Evolutionary conservation across 2,888 invertebrate genomes (phyloP), one percentile per base, ranked within the genome.

Genomic region (Aquatica leii): DNA sequence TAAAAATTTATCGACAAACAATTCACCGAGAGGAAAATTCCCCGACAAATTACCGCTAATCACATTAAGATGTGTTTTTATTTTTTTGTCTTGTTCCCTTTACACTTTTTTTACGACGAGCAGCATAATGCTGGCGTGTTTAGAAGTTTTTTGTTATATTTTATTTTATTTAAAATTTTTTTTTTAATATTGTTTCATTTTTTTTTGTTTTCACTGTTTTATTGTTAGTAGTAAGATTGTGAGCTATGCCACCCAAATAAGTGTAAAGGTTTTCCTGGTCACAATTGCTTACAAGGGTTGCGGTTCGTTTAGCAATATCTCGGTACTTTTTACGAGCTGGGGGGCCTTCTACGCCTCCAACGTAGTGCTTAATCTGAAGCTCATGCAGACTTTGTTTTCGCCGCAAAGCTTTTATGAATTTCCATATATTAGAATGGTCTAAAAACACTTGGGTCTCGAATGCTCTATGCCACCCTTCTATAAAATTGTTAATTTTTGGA

Each of bases 1-100:
- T n/a, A 24, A 43, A 43, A 43, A 43, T 43, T 43, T 15, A 6
- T 43, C 43, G 2, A 43, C 43, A 43, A 43, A 43, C 43, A 43
- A 43, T 43, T 43, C 2, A 43, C 14, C 15, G 43, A 43, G 17
- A 8, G 17, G 15, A 43, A 43, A 43, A 43, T 43, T 43, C 8
- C 43, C 43, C 11, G 37, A 37, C 37, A 37, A 37, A 37, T 37
- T n/a, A 37, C 11, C 37, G 2, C 2, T 11, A 37, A 37, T 24
- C 24, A 24, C 24, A 24, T 24, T 24, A 24, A 24, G 6, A 24
- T 24, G 2, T 24, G 24, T 24, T 24, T 24, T 24, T 24, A 24
- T 24, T 24, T 24, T n/a, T 24, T 24, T 24, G 24, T 24, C 2
- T 24, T 24, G 4, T 37, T 37, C 37, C 37, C 11, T 37, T 37